These are phyloP conservation scores for Batillaria attramentaria DNA, from an alignment of 1,140 invertebrate species.

Conservation along the genomic window DNA sequence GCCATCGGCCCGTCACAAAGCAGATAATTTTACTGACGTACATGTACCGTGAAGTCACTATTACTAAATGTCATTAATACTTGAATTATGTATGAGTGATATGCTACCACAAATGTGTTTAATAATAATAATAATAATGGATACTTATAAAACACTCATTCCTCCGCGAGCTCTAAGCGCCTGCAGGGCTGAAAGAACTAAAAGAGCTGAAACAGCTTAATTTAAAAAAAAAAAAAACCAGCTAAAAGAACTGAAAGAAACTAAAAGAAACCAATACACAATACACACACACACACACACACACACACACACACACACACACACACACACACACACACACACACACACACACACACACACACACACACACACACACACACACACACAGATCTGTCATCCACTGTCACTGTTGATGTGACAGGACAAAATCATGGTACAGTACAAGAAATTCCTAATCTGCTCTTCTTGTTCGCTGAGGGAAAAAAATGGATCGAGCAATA, in stretches of 20 bases:
- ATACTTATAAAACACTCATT: neutral
- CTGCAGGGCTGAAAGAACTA: neutral
- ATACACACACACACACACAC: neutral
- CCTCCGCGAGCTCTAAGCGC: neutral
- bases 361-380: constrained; percentile 2
- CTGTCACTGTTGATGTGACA: neutral
- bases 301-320: neutral
- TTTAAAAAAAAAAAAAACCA: neutral
- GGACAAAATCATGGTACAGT: neutral
- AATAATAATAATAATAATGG: neutral
- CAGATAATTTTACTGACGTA: no score
- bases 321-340: neutral
- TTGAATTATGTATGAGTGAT: no score
- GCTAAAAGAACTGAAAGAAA: neutral
- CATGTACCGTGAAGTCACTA: no score
- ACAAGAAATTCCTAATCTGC: neutral
- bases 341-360: constrained; percentile 2
- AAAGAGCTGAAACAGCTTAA: neutral
- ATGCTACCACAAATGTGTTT: neutral
- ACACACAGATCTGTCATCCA: neutral
- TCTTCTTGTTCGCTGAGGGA: no score
- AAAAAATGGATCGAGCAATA: no score
- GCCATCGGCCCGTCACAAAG: no score
- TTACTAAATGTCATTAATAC: no score
- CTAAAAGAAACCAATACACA: neutral